These are phyloP conservation scores for Scophthalmus maximus DNA, from an alignment of 2,113 vertebrate genomes.

Conservation along the genomic window DNA sequence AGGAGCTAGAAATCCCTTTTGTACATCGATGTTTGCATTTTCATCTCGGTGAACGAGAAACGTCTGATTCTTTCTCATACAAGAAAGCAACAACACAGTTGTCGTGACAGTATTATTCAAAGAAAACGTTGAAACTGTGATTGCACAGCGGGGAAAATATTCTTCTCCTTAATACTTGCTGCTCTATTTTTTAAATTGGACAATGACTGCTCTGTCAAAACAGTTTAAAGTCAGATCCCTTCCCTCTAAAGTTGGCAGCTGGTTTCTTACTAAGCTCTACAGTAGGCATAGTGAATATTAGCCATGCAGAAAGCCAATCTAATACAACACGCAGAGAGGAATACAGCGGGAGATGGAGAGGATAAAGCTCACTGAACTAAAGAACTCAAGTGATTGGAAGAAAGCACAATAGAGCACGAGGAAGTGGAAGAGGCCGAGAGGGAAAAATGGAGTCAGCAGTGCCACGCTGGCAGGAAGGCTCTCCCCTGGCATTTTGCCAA, in stretches of 20 bases:
- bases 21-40: too few relatives aligned
- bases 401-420: constrained; percentile 37
- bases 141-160: constrained; percentile 5
- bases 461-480: constrained; percentile 85
- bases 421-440: constrained; percentile 55
- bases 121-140: neutral
- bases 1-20: too few relatives aligned
- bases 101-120: neutral
- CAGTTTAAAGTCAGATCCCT: neutral
- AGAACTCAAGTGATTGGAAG: constrained; percentile 31
- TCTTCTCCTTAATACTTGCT: neutral
- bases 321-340: neutral
- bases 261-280: neutral
- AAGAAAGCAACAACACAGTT: neutral
- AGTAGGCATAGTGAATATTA: neutral
- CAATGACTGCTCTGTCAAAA: neutral
- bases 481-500: constrained; percentile 74
- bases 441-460: constrained; percentile 74
- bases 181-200: neutral
- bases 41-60: too few relatives aligned
- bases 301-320: constrained; percentile 6
- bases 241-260: constrained; percentile 1
- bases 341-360: constrained; percentile 33
- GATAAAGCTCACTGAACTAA: constrained; percentile 5
- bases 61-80: neutral